phyloP scores from a whole-genome alignment of 2,888 invertebrate genomes.

The Trichopria drosophilae region DNA sequence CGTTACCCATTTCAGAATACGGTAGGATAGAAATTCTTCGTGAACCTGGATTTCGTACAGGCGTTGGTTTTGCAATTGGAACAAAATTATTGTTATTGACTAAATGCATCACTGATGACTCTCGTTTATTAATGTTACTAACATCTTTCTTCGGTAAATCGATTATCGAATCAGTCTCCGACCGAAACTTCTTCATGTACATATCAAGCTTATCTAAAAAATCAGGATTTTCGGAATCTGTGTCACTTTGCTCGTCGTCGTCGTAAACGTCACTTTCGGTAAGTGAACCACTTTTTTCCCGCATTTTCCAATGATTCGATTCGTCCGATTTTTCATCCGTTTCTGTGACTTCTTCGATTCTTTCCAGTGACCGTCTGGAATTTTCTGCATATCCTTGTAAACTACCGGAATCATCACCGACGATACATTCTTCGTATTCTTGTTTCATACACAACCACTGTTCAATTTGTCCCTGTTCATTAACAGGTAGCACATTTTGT shows the following conservation, averaged over 20 bases:
- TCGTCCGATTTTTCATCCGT: conserved; percentile 55
- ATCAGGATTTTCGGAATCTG: conserved; percentile 66
- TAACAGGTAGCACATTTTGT: conserved; percentile 70
- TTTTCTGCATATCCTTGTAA: conserved; percentile 59
- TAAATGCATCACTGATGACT: conserved; percentile 39
- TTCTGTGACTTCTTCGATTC: conserved; percentile 63
- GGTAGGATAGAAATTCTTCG: conserved; percentile 55
- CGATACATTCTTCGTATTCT: conserved; percentile 83
- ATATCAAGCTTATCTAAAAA: conserved; percentile 73
- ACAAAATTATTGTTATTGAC: conserved; percentile 46
- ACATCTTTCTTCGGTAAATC: conserved; percentile 48
- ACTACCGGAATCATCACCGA: conserved; percentile 60
- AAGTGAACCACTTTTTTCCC: conserved; percentile 50
- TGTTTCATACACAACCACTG: conserved; percentile 85
- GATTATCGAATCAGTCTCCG: conserved; percentile 69
- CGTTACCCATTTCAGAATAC: conserved; percentile 55
- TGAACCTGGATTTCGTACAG: conserved; percentile 50
- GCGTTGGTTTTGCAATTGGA: conserved; percentile 47
- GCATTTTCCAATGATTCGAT: conserved; percentile 50
- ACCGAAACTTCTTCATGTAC: conserved; percentile 72
- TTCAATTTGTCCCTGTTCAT: conserved; percentile 75
- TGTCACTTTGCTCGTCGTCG: conserved; percentile 61
- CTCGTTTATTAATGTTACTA: conserved; percentile 39
- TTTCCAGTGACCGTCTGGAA: conserved; percentile 61
- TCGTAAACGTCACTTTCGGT: conserved; percentile 60